Percentiles rank a stretch among this genome's conserved stretches.
Conservation (phyloP, 2,888 invertebrate species). For the Dysmachus trigonus region DNA sequence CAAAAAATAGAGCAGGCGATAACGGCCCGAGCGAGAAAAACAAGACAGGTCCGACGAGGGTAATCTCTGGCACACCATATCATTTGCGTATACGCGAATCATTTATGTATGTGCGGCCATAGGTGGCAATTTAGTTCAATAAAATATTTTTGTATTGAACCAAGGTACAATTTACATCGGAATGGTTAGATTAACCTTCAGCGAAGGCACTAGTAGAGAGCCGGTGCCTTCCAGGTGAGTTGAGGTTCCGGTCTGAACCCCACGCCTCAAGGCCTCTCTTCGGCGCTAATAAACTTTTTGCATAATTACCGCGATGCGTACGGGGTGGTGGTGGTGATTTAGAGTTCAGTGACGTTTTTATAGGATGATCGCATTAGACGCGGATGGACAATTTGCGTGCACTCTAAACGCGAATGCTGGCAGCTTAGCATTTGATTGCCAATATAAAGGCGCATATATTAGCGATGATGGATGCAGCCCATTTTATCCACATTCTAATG, state of each 20-base stretch:
- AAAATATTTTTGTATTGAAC: constrained; percentile 42
- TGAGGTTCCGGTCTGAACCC: not conserved
- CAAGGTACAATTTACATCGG: constrained; percentile 29
- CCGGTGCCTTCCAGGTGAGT: not conserved
- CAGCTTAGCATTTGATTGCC: constrained; percentile 4
- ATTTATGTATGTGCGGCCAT: constrained; percentile 18
- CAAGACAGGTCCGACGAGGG: not conserved
- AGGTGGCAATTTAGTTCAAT: constrained; percentile 44
- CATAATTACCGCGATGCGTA: constrained; percentile 20
- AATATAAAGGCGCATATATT: constrained; percentile 25
- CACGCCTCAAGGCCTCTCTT: not conserved
- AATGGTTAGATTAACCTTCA: constrained; percentile 36
- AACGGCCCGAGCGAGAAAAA: constrained; percentile 15
- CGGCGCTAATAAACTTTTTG: constrained; percentile 28
- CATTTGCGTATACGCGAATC: constrained; percentile 25
- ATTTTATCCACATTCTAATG: constrained; percentile 3
- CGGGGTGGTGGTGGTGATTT: not conserved
- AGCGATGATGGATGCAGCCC: constrained; percentile 23
- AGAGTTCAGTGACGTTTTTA: constrained; percentile 40
- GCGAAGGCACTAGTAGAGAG: not conserved
- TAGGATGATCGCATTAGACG: constrained; percentile 25
- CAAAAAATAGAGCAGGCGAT: not conserved
- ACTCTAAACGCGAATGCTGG: not conserved
- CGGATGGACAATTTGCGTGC: constrained; percentile 34
- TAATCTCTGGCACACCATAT: constrained; percentile 15